Evolutionary conservation across 2,797 vertebrate species (phyloP), one percentile per base, ranked within the genome.

Genomic region (Danio kyathit): DNA sequence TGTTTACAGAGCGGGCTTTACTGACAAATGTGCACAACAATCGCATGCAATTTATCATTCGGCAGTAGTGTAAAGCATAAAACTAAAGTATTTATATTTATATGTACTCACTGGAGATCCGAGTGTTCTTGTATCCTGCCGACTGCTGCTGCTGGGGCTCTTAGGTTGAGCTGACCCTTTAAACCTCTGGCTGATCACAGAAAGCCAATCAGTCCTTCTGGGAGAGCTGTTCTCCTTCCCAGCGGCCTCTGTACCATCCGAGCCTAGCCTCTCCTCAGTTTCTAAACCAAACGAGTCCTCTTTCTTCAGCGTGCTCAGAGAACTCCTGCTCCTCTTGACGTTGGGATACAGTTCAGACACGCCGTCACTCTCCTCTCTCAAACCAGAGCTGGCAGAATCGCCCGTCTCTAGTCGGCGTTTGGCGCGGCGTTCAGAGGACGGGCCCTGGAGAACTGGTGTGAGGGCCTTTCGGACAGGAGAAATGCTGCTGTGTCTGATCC

Each of bases 191-290:
- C 95, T 93, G 90, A 99, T 91, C 79, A 86, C 95, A 46, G 96
- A 95, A 75, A 99, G 87, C 97, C 98, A 99, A 88, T 97, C 95
- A 64, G 88, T 89, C 4, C 85, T 90, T 69, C 89, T 90, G 9
- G 95, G 96, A 29, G 94, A 95, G 84, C 85, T 92, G 66, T 99
- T 99, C 89, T 99, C 98, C 83, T 99, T 99, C 84, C 93, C 94
- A 16, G 73, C 8, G 71, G 4, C 54, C 11, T 13, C 85, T 81
- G 87, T 86, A 12, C 17, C 77, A 0, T 67, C 54, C 0, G 84
- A 81, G 16, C 16, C 21, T 13, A 74, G 86, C 38, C 51, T 74
- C 14, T 65, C 57, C 17, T 86, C 88, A 41, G 89, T 84, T 81
- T 3, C 44, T 75, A 4, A 13, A 59, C 13, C 0, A 48, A 60